These are phyloP conservation scores for Puntigrus tetrazona DNA, from an alignment of 2,113 vertebrate genomes.

Conservation along the genomic window DNA sequence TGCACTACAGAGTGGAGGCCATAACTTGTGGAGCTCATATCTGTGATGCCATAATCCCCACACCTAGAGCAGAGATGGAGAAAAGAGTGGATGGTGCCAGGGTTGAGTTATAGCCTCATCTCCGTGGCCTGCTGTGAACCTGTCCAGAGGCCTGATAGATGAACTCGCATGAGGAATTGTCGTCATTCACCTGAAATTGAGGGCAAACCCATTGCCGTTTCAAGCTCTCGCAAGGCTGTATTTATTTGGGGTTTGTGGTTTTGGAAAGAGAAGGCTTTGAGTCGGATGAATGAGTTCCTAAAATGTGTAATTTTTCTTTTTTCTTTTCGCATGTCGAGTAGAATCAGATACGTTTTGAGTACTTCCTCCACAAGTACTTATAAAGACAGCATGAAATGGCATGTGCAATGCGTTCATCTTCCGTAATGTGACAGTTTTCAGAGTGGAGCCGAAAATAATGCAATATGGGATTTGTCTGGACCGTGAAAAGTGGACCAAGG, in stretches of 20 bases:
- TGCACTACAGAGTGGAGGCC: conserved; percentile 60
- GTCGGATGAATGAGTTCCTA: conserved; percentile 1
- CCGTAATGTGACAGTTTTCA: background rate
- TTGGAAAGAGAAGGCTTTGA: background rate
- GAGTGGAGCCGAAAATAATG: background rate
- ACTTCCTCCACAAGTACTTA: background rate
- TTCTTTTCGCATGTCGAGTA: background rate
- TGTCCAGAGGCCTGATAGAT: conserved; percentile 45
- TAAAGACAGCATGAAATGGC: background rate
- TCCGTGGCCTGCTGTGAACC: conserved; percentile 29
- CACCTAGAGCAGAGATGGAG: conserved; percentile 22
- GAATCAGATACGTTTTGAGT: conserved; percentile 17
- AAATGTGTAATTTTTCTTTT: conserved; percentile 10
- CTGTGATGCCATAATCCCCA: conserved; percentile 57
- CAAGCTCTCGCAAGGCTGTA: conserved; percentile 13
- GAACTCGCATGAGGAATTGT: conserved; percentile 12
- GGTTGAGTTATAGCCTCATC: conserved; percentile 63
- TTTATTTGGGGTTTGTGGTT: conserved; percentile 38
- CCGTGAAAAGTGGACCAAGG: background rate
- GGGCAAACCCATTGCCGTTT: conserved; percentile 18
- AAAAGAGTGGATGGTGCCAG: conserved; percentile 59
- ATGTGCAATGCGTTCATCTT: background rate
- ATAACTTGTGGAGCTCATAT: conserved; percentile 66
- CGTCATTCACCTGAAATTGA: conserved; percentile 26
- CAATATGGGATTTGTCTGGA: background rate